phyloP scores from a whole-genome alignment of 2,888 invertebrate species.

The Hoplodrina blanda region DNA sequence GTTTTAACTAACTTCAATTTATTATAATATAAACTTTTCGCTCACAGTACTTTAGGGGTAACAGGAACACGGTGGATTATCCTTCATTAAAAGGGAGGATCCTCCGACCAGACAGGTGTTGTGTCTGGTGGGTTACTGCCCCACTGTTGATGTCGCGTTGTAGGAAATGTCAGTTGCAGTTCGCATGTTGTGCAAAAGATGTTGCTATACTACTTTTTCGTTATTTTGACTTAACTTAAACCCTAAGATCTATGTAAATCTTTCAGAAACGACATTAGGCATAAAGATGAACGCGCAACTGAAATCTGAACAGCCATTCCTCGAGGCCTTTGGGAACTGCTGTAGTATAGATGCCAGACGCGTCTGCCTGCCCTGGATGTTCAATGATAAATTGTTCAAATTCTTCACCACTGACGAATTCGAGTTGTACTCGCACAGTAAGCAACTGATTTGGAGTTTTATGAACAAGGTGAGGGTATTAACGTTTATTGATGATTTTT shows the following conservation, averaged over 20 bases:
- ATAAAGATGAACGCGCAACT: constrained; percentile 53
- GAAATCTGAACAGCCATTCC: constrained; percentile 56
- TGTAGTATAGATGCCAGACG: constrained; percentile 52
- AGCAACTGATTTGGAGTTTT: constrained; percentile 52
- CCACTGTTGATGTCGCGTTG: no score
- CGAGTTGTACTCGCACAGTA: constrained; percentile 19
- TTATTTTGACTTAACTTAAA: no score
- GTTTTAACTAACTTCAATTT: no score
- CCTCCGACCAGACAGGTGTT: no score
- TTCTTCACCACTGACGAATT: constrained; percentile 8
- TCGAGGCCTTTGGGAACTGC: constrained; percentile 57
- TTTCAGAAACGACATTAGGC: constrained; percentile 63
- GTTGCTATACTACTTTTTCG: no score
- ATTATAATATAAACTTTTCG: no score
- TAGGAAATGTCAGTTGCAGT: no score
- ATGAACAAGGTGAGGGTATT: constrained; percentile 48
- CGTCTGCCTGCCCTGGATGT: constrained; percentile 64
- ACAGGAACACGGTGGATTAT: no score
- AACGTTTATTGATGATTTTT: not conserved
- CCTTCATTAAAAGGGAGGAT: no score
- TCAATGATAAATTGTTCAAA: constrained; percentile 60
- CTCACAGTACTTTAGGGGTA: not conserved
- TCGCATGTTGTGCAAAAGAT: no score
- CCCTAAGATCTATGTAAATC: not conserved
- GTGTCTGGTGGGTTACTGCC: no score